Percentiles rank a stretch among this genome's conserved stretches.
Evolutionary conservation across 2,113 vertebrate genomes (phyloP).

Genomic region (Perca flavescens): DNA sequence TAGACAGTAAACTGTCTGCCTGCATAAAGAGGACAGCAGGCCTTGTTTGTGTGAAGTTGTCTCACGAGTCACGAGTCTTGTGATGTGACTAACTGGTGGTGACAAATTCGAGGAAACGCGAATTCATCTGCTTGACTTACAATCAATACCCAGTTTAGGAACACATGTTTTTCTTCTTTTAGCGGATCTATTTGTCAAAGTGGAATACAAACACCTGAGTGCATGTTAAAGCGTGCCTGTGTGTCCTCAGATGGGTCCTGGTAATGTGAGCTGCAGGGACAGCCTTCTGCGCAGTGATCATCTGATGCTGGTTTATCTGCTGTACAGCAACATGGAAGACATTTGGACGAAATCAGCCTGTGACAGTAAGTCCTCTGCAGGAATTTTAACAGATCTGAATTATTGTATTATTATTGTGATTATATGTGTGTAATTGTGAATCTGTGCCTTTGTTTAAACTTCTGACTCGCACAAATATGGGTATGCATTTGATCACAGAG

Average conservation of each 20-base stretch:
- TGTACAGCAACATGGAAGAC: constrained; percentile 82
- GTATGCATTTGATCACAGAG: constrained; percentile 19
- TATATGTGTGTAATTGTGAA: not conserved
- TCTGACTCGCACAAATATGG: not conserved
- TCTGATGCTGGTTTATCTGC: constrained; percentile 88
- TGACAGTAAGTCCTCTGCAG: constrained; percentile 82
- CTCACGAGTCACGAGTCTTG: constrained; percentile 57
- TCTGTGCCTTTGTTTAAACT: not conserved
- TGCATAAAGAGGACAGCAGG: not conserved
- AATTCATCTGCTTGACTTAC: not conserved
- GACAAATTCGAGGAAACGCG: constrained; percentile 37
- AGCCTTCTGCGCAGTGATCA: constrained; percentile 92
- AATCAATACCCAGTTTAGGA: not conserved
- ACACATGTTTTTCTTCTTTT: too few relatives aligned
- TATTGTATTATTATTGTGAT: not conserved
- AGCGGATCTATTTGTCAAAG: not conserved
- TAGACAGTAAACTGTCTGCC: not conserved
- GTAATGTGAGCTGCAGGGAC: constrained; percentile 88
- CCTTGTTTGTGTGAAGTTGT: not conserved
- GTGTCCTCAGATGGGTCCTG: constrained; percentile 84
- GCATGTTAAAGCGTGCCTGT: constrained; percentile 10
- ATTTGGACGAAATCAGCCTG: constrained; percentile 89
- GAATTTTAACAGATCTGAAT: not conserved
- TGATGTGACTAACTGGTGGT: constrained; percentile 45
- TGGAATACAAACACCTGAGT: not conserved